These are phyloP conservation scores for Acleris cristana DNA, from an alignment of 2,888 invertebrate genomes.

Conservation along the genomic window DNA sequence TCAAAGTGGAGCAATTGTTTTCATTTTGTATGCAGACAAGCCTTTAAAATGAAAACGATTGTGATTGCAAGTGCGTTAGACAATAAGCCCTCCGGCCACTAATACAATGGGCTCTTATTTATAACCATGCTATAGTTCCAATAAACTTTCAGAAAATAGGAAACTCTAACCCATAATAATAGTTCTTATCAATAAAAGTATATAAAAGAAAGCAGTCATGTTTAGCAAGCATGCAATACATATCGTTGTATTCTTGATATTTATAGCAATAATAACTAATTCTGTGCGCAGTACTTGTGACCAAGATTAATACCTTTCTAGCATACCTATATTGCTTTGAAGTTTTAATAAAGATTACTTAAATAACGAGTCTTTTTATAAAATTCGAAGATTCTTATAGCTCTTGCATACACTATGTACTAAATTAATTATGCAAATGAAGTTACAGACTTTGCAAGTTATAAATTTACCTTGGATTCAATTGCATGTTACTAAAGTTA, in stretches of 20 bases:
- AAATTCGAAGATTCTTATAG: conserved; percentile 29
- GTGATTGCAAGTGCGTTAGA: too few relatives aligned
- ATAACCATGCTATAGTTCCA: conserved; percentile 10
- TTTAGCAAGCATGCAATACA: conserved; percentile 61
- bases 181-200: conserved; percentile 20
- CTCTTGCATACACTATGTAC: conserved; percentile 34
- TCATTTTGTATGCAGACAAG: too few relatives aligned
- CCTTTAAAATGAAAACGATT: too few relatives aligned
- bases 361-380: conserved; percentile 16
- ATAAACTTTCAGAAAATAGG: conserved; percentile 18
- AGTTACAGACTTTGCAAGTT: too few relatives aligned
- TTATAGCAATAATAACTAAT: conserved; percentile 36
- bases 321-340: conserved; percentile 31
- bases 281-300: conserved; percentile 46
- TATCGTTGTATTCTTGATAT: conserved; percentile 56
- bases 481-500: too few relatives aligned
- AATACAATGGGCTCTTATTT: too few relatives aligned
- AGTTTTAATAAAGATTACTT: conserved; percentile 24
- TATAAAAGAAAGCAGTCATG: conserved; percentile 58
- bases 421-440: not conserved
- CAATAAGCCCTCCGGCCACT: too few relatives aligned
- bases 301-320: conserved; percentile 28
- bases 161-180: conserved; percentile 34
- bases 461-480: too few relatives aligned
- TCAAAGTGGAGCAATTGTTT: too few relatives aligned